Evolutionary conservation across 2,888 invertebrate species (phyloP), one percentile per base, ranked within the genome.

Genomic region (Hoplodrina blanda): DNA sequence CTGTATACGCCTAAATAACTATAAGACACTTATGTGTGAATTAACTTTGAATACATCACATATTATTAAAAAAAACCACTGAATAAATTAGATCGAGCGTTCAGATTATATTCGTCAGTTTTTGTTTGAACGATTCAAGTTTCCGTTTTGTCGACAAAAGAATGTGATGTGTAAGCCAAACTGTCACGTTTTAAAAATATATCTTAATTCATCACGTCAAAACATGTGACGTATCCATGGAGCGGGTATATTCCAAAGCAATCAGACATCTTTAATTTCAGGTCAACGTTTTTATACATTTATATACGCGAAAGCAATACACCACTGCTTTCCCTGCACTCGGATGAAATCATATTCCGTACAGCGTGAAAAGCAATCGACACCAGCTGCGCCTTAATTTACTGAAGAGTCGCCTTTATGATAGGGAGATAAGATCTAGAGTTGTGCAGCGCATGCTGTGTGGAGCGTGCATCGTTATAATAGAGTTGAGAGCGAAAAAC

Each of bases 341-440:
- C 83, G 82, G 87, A 91, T 91, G 87, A 92, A 92, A 93, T 93
- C 90, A 91, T 91, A 92, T 90, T 90, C 89, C 85, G 84, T 83
- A 85, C 85, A 84, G 84, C 86, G 89, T 90, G 88, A 90, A 93
- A 90, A 90, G 89, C 89, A 88, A 91, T 91, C 88, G 87, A 89
- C 89, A 87, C 87, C 82, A 78, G 77, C 71, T 67, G 66, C 63
- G 62, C 44, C 53, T 46, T 54, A 54, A 69, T 61, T 57, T 76
- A 75, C 60, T 62, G 67, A 30, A 84, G 76, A 80, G 72, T 73
- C 50, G 49, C 60, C 78, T 84, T 75, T 89, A 79, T 68, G 33
- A 8, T 0, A 5, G 52, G 41, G 54, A n/a, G 20, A 81, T 89
- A 89, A 76, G 85, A 83, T 82, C 76, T 64, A 85, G 71, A 88